phyloP scores from a whole-genome alignment of 2,888 invertebrate species.

The Mechanitis mazaeus region DNA sequence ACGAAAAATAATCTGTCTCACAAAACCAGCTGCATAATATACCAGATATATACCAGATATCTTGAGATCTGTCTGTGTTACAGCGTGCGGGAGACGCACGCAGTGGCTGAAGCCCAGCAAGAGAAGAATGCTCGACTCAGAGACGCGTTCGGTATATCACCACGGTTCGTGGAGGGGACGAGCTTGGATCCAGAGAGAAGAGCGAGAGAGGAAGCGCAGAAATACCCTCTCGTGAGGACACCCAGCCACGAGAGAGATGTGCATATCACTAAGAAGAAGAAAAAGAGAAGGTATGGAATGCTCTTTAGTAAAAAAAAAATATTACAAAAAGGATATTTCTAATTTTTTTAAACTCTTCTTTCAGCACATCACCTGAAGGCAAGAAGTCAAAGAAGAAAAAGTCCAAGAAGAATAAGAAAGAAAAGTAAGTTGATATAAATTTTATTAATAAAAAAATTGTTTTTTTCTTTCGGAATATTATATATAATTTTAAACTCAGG shows the following conservation, averaged over 20 bases:
- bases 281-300: conserved; percentile 79
- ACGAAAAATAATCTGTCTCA: background rate
- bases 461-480: conserved; percentile 32
- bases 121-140: conserved; percentile 95
- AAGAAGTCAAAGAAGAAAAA: conserved; percentile 88
- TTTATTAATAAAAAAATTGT: conserved; percentile 22
- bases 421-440: conserved; percentile 76
- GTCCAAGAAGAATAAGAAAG: conserved; percentile 84
- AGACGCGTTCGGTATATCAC: conserved; percentile 96
- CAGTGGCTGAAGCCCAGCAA: conserved; percentile 96
- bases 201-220: conserved; percentile 68
- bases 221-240: conserved; percentile 86
- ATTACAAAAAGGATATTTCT: background rate
- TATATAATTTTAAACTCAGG: conserved; percentile 54
- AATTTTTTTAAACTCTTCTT: conserved; percentile 29
- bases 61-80: conserved; percentile 27
- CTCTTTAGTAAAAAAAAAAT: background rate
- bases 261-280: conserved; percentile 80
- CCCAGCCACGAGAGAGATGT: conserved; percentile 80
- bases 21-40: too few relatives aligned
- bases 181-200: conserved; percentile 88
- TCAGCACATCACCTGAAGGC: conserved; percentile 83
- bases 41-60: conserved; percentile 20
- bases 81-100: conserved; percentile 96
- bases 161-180: conserved; percentile 95